These are phyloP conservation scores for Hyles euphorbiae DNA, from an alignment of 1,140 invertebrate genomes.

Conservation along the genomic window DNA sequence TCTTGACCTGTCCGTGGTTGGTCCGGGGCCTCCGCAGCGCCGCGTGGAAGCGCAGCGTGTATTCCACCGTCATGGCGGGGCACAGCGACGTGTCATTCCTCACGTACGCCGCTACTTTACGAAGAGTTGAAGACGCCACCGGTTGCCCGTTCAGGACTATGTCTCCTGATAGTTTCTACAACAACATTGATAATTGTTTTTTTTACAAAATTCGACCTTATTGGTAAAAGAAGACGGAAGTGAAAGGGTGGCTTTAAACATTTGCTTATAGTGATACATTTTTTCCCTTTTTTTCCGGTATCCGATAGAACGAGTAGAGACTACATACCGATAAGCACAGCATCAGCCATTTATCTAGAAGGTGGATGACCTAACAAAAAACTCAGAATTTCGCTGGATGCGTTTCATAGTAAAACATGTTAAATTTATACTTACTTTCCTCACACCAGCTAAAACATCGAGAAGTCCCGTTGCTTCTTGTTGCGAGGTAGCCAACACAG, in stretches of 20 bases:
- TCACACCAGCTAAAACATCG: slow-evolving; percentile 86
- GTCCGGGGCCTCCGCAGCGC: slow-evolving; percentile 80
- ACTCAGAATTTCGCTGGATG: background rate
- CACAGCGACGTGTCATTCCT: slow-evolving; percentile 76
- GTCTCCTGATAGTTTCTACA: slow-evolving; percentile 81
- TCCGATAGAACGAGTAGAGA: too few relatives aligned
- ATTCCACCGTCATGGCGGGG: slow-evolving; percentile 86
- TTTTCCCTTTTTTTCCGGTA: too few relatives aligned
- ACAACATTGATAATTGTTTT: background rate
- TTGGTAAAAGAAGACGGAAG: too few relatives aligned
- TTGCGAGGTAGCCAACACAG: slow-evolving; percentile 90
- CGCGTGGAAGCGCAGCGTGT: slow-evolving; percentile 88
- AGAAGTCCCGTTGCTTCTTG: slow-evolving; percentile 87
- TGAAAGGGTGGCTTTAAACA: too few relatives aligned
- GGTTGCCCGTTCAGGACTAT: slow-evolving; percentile 91
- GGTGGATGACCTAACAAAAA: background rate
- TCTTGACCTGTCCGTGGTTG: slow-evolving; percentile 77
- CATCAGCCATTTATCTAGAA: too few relatives aligned
- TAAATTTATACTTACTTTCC: slow-evolving; percentile 64
- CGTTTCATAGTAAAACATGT: too few relatives aligned
- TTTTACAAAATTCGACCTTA: background rate
- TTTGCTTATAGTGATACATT: too few relatives aligned
- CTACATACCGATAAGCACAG: too few relatives aligned
- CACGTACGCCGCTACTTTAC: slow-evolving; percentile 80
- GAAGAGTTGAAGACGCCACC: slow-evolving; percentile 82